A percentile compares a stretch with the other conserved stretches of the same genome.
Conservation (phyloP, 53 echinoderm and acorn worm genomes). For the Henricia sp. region DNA sequence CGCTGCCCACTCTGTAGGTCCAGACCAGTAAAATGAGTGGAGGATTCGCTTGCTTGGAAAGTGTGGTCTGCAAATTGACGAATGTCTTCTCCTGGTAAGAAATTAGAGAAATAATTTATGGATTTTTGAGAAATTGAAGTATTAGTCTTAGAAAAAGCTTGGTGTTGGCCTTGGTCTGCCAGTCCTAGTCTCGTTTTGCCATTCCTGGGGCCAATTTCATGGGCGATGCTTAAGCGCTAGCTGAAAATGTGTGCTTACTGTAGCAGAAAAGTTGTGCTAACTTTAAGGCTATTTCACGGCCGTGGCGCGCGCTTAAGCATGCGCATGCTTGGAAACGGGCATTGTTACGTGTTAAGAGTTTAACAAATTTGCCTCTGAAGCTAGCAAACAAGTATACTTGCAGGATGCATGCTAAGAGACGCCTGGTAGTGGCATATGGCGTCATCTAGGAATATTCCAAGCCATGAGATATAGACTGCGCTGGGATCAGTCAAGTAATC, state of each 20-base stretch:
- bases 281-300: no score
- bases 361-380: not conserved
- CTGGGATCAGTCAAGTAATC: not conserved
- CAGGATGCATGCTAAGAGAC: conserved; percentile 55
- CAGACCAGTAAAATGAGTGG: conserved; percentile 7
- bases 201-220: no score
- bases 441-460: conserved; percentile 25
- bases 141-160: not conserved
- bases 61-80: conserved; percentile 9
- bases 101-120: not conserved
- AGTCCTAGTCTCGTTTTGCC: not conserved
- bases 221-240: no score
- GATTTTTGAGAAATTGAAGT: not conserved
- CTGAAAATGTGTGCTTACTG: no score
- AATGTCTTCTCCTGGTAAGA: conserved; percentile 17
- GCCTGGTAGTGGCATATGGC: conserved; percentile 34
- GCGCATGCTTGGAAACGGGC: no score
- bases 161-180: not conserved
- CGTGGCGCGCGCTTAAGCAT: no score
- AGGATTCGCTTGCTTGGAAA: not conserved
- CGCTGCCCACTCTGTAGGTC: conserved; percentile 28
- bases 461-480: conserved; percentile 23
- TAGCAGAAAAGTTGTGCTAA: no score
- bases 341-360: no score
- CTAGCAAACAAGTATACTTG: conserved; percentile 5